Base-by-base conservation (phyloP, 1,140 invertebrate genomes). In the Caenorhabditis tropicalis region DNA sequence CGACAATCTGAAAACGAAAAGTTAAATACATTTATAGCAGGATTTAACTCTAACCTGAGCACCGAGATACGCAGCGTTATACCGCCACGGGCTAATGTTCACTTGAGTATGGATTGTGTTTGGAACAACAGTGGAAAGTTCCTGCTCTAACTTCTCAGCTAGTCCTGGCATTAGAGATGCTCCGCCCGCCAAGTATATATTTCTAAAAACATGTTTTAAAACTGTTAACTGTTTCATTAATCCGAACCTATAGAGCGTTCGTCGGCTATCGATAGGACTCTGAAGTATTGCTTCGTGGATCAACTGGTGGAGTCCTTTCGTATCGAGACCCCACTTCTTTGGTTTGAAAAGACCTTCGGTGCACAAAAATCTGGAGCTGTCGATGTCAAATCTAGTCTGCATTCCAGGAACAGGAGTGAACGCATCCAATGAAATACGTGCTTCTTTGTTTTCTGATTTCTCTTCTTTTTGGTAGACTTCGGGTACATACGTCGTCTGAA, bases 331-430 rank as follows among this genome's bases (percentile, higher is more conserved):
- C 93, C 93, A 94, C 36, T 92, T 87, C 84, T 94, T 93, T 9
- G 93, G 93, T 86, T 94, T 92, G 89, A 94, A 94, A 39, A 94
- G 91, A 21, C 94, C 94, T 88, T 94, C 94, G 5, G 93, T 91
- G 48, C 93, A 93, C 79, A 92, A 92, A 88, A 94, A 93, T 83
- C 93, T 84, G 21, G 91, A 84, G 9, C 33, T 49, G 39, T 90
- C 85, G 36, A 91, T 87, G 21, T 86, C 88, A 53, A 88, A 88
- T 79, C 88, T 82, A 19, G 65, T 88, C 36, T 87, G 87, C 88
- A 88, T 87, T 53, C 79, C 86, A 43, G 79, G 79, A 33, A 82
- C 70, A 15, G 85, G 82, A 5, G 88, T 79, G 65, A 92, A 92
- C 51, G 92, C 88, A 7, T 88, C 60, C 9, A 93, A 88, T 31